These are phyloP conservation scores for Tonatia bakeri DNA, from an alignment of 2,113 vertebrate species.

Conservation along the genomic window DNA sequence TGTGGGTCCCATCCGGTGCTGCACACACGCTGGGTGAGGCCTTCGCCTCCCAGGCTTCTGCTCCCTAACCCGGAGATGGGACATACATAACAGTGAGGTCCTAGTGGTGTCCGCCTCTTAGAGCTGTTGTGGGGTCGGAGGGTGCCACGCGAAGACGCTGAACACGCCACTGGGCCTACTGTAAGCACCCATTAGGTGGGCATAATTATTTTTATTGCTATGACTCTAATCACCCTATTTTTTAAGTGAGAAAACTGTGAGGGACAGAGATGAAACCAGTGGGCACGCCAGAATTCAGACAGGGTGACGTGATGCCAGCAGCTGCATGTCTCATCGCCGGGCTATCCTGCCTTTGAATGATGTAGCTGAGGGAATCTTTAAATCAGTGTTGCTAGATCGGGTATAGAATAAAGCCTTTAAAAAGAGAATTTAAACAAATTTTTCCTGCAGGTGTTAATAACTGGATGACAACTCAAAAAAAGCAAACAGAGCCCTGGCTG, in stretches of 20 bases:
- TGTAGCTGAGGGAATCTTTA: not conserved
- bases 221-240: not conserved
- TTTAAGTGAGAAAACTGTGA: not conserved
- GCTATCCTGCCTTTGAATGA: not conserved
- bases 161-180: no score
- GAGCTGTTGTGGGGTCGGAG: fast-evolving
- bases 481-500: not conserved
- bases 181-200: no score
- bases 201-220: not conserved
- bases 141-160: fast-evolving
- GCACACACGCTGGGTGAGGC: not conserved
- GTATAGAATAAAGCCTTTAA: not conserved
- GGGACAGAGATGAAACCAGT: not conserved
- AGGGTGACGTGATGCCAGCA: fast-evolving
- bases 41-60: not conserved
- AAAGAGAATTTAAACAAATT: not conserved
- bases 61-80: not conserved
- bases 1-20: no score
- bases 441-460: not conserved
- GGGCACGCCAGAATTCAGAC: not conserved
- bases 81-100: fast-evolving
- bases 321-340: not conserved
- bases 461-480: not conserved
- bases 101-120: not conserved
- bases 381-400: not conserved